A percentile compares a stretch with the other conserved stretches of the same genome.
These are phyloP conservation scores for Molossus molossus DNA, from an alignment of 2,797 vertebrate species.

Conservation along the genomic window DNA sequence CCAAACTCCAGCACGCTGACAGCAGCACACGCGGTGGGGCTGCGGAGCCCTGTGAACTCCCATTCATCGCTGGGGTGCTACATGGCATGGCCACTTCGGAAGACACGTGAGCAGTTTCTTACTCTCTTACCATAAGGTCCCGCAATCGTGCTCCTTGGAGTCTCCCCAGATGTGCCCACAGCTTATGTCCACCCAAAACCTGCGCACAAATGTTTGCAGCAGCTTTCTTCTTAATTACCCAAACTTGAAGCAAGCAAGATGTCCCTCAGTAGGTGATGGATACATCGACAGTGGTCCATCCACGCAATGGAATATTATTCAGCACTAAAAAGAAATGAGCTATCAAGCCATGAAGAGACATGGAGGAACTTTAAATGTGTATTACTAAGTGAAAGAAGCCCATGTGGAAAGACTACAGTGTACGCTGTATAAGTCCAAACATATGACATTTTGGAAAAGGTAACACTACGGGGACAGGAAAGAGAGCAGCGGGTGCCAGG, in stretches of 20 bases:
- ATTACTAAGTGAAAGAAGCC: background rate
- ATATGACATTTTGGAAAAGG: rapidly evolving
- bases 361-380: background rate
- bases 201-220: background rate
- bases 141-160: background rate
- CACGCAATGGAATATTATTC: background rate
- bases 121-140: rapidly evolving
- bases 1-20: background rate
- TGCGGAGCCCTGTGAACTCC: rapidly evolving
- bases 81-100: rapidly evolving
- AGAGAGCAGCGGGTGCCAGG: background rate
- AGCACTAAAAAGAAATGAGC: background rate
- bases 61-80: background rate
- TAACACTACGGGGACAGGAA: background rate
- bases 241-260: background rate
- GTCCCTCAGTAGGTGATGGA: background rate
- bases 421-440: background rate
- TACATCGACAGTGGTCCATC: background rate
- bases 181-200: background rate
- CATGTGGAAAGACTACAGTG: background rate
- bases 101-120: background rate
- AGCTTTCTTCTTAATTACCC: background rate
- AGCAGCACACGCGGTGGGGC: rapidly evolving
- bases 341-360: background rate
- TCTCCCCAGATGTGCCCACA: background rate